Evolutionary conservation across 2,888 invertebrate species (phyloP), one percentile per base, ranked within the genome.

Genomic region (Netelia inedita): DNA sequence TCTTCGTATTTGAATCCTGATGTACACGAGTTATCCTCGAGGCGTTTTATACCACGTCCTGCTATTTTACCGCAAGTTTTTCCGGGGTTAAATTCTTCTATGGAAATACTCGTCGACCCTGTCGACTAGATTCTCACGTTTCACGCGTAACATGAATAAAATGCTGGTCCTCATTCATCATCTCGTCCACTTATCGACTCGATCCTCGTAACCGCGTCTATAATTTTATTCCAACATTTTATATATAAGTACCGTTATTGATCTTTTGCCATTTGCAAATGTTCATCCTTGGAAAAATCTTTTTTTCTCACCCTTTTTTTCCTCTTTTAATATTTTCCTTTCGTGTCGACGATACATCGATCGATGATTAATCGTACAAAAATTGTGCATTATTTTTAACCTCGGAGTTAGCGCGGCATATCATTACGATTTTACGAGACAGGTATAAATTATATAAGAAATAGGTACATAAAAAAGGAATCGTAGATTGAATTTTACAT

Each of bases 31-130:
- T 80, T 81, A 73, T 74, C 50, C 84, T 50, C 71, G 53, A 16
- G 53, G 35, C 19, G 41, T 83, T 61, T 8, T 21, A 0, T 71
- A 61, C 57, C 35, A 71, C 73, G 16, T 55, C 46, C 35, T 35
- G 35, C 35, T 35, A 35, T 35, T 35, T 59, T 41, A 66, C 28
- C 71, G 55, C 72, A 57, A 79, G 82, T 79, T 82, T 75, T 83
- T 82, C 82, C 85, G 79, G 85, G 43, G 61, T 73, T 66, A 28
- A 55, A 69, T 75, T 19, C 65, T 75, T 19, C 65, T 68, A 75
- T 55, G 57, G 41, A 71, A 59, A 80, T 53, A 79, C 73, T 72
- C 55, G 80, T 69, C 73, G 83, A 80, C 83, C 82, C 76, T 83
- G 35, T 35, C 83, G 66, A 65, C 73, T 72, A 19, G 66, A 75